A percentile compares a stretch with the other conserved stretches of the same genome.
phyloP scores from a whole-genome alignment of 2,888 invertebrate genomes.

The Drosophila hawaiiensis region DNA sequence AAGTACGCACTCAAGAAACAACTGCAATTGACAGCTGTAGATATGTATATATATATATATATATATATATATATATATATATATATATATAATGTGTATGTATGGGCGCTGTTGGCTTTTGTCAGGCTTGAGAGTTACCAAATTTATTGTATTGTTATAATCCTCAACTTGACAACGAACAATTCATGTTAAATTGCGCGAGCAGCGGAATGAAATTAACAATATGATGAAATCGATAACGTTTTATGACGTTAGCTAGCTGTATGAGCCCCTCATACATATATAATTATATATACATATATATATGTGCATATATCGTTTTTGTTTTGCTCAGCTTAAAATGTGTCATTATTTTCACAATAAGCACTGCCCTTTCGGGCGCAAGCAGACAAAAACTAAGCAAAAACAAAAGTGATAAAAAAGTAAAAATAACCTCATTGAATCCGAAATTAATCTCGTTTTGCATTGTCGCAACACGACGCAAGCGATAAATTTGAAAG shows the following conservation, averaged over 20 bases:
- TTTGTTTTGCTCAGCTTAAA: background rate
- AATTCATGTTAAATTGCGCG: conserved; percentile 53
- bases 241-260: conserved; percentile 7
- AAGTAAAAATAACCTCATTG: background rate
- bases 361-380: background rate
- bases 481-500: conserved; percentile 2
- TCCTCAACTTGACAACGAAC: conserved; percentile 50
- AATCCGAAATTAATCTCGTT: background rate
- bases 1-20: conserved; percentile 13
- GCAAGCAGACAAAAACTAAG: background rate
- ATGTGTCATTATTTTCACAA: background rate
- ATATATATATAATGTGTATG: background rate
- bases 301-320: background rate
- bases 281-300: background rate
- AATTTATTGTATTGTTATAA: conserved; percentile 41
- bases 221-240: conserved; percentile 52
- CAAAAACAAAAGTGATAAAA: background rate
- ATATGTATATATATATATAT: background rate
- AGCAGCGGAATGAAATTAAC: conserved; percentile 48
- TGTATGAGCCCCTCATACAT: background rate
- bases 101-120: background rate
- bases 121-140: conserved; percentile 11
- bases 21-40: conserved; percentile 56
- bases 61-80: no score
- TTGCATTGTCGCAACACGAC: background rate